Conservation (phyloP, 2,797 vertebrate species). For the Sciurus carolinensis region DNA sequence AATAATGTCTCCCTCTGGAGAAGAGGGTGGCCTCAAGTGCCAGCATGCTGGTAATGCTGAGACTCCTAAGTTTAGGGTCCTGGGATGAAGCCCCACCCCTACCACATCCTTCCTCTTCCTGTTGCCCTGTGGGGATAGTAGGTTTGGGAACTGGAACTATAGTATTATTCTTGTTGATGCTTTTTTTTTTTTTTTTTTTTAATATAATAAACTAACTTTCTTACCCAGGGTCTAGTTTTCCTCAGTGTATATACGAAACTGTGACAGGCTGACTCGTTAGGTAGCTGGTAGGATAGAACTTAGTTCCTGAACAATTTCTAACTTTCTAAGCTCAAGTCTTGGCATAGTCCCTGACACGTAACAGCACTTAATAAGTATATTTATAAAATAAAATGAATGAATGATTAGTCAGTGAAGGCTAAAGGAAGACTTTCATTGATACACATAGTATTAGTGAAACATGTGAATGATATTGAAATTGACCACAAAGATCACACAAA, state of each 20-base stretch:
- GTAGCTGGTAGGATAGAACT: neutral
- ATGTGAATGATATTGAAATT: neutral
- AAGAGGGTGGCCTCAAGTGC: neutral
- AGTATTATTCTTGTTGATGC: neutral
- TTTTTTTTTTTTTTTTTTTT: neutral
- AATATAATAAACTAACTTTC: neutral
- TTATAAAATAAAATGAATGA: neutral
- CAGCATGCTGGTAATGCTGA: neutral
- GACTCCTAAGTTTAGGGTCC: neutral
- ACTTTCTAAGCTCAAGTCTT: neutral
- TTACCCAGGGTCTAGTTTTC: neutral
- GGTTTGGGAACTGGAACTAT: neutral
- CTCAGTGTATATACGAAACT: neutral
- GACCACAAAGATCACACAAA: neutral
- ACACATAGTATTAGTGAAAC: neutral
- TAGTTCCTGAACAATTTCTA: neutral
- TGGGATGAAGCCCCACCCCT: neutral
- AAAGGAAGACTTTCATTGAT: neutral
- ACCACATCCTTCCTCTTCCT: neutral
- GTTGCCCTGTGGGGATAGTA: neutral
- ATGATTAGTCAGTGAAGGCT: neutral
- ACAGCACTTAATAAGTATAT: neutral
- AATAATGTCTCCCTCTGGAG: neutral
- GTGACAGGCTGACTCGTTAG: neutral
- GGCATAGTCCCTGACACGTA: neutral